Conservation (phyloP, 2,888 invertebrate species). For the Punctoribates punctum region DNA sequence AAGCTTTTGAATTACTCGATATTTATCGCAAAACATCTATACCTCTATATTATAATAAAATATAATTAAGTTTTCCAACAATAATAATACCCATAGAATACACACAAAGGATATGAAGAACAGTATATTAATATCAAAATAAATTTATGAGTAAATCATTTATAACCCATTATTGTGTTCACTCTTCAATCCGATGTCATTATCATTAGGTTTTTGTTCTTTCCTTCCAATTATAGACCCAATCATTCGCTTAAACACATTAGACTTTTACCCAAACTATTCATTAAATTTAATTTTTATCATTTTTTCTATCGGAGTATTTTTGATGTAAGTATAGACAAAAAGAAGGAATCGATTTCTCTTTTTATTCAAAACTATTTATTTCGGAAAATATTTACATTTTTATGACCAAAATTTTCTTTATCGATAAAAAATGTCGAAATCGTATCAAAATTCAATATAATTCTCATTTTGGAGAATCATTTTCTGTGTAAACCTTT, state of each 20-base stretch:
- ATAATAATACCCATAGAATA: not conserved
- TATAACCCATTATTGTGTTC: not conserved
- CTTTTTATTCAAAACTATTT: too few relatives aligned
- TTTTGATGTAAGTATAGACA: too few relatives aligned
- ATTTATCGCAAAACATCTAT: conserved; percentile 1
- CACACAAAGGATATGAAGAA: not conserved
- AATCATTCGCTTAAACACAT: not conserved
- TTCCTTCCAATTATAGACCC: not conserved
- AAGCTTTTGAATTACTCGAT: conserved; percentile 27
- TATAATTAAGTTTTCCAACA: not conserved
- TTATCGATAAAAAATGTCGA: too few relatives aligned
- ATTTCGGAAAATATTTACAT: too few relatives aligned
- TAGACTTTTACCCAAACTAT: not conserved
- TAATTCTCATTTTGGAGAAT: too few relatives aligned
- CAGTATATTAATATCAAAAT: not conserved
- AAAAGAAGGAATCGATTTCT: too few relatives aligned
- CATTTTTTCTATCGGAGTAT: not conserved
- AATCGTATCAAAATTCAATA: too few relatives aligned
- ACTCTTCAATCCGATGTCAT: not conserved
- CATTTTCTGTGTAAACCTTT: too few relatives aligned
- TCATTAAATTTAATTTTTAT: not conserved
- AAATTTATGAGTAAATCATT: not conserved
- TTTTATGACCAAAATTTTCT: too few relatives aligned
- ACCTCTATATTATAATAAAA: not conserved
- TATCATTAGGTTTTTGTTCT: not conserved